phyloP scores from a whole-genome alignment of 2,113 vertebrate genomes.

The Saccopteryx bilineata region DNA sequence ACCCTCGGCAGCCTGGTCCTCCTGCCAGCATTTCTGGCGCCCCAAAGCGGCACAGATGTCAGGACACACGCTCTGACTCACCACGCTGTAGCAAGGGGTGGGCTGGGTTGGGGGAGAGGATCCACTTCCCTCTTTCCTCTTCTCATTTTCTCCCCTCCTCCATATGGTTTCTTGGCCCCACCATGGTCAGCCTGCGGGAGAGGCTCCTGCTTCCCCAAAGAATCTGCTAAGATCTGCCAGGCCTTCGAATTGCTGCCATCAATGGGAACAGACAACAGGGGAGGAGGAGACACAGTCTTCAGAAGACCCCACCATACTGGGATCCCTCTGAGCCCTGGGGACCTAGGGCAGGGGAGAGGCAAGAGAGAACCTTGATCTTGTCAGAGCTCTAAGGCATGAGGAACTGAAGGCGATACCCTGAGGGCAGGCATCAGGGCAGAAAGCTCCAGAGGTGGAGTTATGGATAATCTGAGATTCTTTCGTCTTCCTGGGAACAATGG shows the following conservation, averaged over 20 bases:
- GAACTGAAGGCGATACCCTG: neutral
- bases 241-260: neutral
- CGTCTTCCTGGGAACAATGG: neutral
- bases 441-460: neutral
- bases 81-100: neutral
- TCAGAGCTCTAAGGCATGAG: neutral
- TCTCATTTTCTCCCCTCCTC: neutral
- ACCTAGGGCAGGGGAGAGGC: neutral
- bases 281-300: neutral
- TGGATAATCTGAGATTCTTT: neutral
- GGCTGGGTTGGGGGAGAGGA: too few species aligned
- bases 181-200: neutral
- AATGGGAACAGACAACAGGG: neutral
- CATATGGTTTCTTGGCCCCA: neutral
- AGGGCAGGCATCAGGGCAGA: neutral
- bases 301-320: neutral
- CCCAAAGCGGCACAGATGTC: neutral
- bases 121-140: neutral
- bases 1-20: neutral
- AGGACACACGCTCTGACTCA: slow-evolving; percentile 4
- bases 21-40: neutral
- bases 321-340: neutral
- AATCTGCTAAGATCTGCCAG: neutral
- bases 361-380: neutral
- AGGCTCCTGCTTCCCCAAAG: neutral